Evolutionary conservation across 1,140 invertebrate species (phyloP), one percentile per base, ranked within the genome.

Genomic region (Rhagoletis zephyria): DNA sequence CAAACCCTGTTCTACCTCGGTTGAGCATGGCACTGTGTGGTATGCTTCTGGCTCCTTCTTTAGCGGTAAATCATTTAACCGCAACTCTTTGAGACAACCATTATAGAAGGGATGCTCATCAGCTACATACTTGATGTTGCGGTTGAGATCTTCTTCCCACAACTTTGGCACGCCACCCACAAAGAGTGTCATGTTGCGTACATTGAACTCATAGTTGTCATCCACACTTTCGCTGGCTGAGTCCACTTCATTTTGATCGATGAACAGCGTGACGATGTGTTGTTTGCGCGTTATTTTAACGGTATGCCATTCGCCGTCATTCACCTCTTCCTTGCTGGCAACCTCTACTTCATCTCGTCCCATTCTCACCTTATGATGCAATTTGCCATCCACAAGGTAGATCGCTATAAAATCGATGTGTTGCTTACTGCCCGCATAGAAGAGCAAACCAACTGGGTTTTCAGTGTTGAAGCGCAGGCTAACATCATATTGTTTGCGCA

Each of bases 301-400:
- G 0, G 94, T 95, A 91, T 99, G 98, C 98, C 98, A 99, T 60
- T 96, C 91, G 9, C 96, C 96, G 92, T 99, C 98, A 89, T 97
- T 96, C 87, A 97, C 96, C 12, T 93, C 93, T 2, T 92, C 90
- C 0, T 94, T 90, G 2, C 94, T 95, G 77, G 93, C 90, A 0
- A 98, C 92, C 0, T 93, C 88, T 0, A 94, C 95, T 0, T 95
- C 93, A n/a, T 95, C 96, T 30, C 94, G 95, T 56, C 96, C 97
- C 93, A 95, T 97, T 89, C 96, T 95, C 90, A 96, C 97, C 3
- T 94, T 93, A 90, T 96, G 97, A 85, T 95, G 91, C 16, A 97
- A 96, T 91, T 95, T 94, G 67, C 97, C 97, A 64, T 97, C 95
- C 74, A 95, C 94, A 91, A 99, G 94, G 90, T 96, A 97, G 0